These are phyloP conservation scores for Oopsacas minuta DNA, from an alignment of 37 sponge, comb jelly and placozoan species.

Conservation along the genomic window DNA sequence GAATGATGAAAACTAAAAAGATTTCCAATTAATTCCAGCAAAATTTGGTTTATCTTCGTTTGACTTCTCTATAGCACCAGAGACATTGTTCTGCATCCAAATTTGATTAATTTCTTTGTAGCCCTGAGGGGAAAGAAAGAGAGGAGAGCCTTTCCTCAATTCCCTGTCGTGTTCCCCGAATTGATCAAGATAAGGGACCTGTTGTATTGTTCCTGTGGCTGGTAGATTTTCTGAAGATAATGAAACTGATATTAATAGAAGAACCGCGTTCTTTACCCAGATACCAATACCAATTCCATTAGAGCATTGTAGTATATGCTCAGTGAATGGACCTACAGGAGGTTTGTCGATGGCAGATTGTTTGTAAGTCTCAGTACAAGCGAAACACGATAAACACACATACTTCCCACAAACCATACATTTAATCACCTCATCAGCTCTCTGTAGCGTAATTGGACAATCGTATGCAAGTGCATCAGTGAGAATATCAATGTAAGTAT, in stretches of 20 bases:
- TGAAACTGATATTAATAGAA: not conserved
- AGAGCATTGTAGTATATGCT: not conserved
- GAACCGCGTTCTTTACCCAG: not conserved
- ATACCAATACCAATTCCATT: not conserved
- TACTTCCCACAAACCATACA: constrained; percentile 3
- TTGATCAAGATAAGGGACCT: not conserved
- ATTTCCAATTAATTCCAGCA: not conserved
- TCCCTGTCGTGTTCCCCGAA: not conserved
- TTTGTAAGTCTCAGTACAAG: constrained; percentile 1
- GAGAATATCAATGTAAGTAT: not conserved
- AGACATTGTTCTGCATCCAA: not conserved
- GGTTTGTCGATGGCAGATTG: not conserved
- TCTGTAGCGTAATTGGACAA: not conserved
- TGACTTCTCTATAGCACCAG: not conserved
- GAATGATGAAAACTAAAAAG: not conserved
- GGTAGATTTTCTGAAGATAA: not conserved
- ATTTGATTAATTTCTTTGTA: not conserved
- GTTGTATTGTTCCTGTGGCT: not conserved
- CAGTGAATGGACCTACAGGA: not conserved
- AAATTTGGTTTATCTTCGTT: not conserved
- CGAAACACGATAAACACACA: not conserved
- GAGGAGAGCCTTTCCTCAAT: not conserved
- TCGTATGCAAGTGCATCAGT: not conserved
- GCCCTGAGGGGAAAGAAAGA: not conserved
- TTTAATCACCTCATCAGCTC: not conserved